These are phyloP conservation scores for Platanista minor DNA, from an alignment of 2,113 vertebrate species.

Conservation along the genomic window DNA sequence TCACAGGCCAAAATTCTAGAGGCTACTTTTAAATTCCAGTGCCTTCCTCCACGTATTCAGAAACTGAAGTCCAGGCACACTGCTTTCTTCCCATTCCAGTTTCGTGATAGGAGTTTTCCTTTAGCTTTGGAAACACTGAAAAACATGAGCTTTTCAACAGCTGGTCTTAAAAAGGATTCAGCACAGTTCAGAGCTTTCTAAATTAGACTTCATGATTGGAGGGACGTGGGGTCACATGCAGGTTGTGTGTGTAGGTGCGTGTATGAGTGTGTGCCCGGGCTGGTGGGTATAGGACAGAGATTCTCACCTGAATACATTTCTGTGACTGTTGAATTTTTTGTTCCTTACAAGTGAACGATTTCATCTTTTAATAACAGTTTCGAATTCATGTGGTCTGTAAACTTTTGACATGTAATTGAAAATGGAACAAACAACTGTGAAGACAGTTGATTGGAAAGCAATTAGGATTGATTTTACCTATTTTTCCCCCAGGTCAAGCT, in stretches of 20 bases:
- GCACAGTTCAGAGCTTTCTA: background rate
- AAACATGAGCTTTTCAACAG: background rate
- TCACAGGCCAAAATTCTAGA: background rate
- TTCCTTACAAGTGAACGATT: background rate
- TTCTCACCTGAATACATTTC: background rate
- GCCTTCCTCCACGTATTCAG: background rate
- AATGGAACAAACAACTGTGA: background rate
- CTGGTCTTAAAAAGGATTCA: background rate
- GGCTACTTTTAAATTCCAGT: background rate
- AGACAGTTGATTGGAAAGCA: background rate
- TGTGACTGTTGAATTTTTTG: background rate
- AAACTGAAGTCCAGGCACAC: background rate
- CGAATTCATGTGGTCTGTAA: background rate
- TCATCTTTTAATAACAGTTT: background rate
- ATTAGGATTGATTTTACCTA: constrained; percentile 15
- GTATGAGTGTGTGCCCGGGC: accelerated
- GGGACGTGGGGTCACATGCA: accelerated
- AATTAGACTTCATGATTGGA: background rate
- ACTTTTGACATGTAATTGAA: background rate
- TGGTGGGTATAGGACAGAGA: accelerated
- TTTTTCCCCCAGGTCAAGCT: constrained; percentile 88
- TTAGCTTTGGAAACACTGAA: background rate
- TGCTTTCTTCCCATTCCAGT: background rate
- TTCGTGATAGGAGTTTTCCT: background rate
- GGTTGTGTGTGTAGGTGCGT: background rate